Conservation (phyloP, 2,797 vertebrate genomes). For the Calcarius lapponicus region DNA sequence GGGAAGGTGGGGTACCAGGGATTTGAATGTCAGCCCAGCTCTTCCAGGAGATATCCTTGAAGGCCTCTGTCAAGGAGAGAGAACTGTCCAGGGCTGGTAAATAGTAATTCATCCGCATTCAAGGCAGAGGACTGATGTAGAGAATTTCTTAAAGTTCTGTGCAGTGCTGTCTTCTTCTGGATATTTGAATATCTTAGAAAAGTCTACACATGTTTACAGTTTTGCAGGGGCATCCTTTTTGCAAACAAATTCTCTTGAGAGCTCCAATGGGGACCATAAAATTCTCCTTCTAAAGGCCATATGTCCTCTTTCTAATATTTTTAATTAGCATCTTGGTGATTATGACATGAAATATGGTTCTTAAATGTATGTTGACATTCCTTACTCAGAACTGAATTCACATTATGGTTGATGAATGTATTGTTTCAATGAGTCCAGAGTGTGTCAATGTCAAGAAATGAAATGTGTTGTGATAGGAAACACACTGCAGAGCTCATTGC, state of each 20-base stretch:
- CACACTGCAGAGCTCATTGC: neutral
- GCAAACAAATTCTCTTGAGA: neutral
- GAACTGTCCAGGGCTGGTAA: neutral
- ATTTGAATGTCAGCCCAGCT: neutral
- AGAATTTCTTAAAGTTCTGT: neutral
- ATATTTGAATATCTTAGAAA: neutral
- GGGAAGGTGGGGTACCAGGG: neutral
- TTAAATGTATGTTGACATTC: neutral
- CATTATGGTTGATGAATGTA: neutral
- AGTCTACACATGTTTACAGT: neutral
- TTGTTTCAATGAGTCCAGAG: neutral
- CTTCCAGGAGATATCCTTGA: neutral
- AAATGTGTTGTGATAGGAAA: constrained; percentile 5
- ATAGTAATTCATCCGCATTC: neutral
- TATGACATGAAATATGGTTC: neutral
- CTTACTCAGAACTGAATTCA: neutral
- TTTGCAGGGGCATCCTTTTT: neutral
- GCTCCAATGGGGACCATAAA: neutral
- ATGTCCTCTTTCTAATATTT: neutral
- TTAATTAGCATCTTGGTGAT: neutral
- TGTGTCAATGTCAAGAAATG: constrained; percentile 8
- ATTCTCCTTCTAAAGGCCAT: neutral
- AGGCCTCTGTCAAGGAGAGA: neutral
- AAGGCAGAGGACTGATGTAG: neutral
- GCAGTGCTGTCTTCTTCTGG: neutral